Base-by-base conservation (phyloP, 2,113 vertebrate genomes). In the Australoheros scitulus region DNA sequence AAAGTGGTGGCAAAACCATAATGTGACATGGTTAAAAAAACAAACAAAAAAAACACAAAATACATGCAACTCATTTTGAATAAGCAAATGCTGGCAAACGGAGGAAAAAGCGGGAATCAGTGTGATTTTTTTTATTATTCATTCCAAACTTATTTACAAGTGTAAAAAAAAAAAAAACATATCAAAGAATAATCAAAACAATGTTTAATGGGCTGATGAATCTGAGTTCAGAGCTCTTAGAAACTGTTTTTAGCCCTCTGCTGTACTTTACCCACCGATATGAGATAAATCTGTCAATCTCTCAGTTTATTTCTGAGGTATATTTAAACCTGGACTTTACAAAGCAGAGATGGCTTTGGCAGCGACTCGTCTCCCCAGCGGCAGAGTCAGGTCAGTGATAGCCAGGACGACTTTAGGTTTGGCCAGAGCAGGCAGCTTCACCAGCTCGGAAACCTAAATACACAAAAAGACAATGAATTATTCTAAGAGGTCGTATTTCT, bases 341-440 rank as follows among this genome's bases (percentile, higher is more conserved):
- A 99, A 92, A 0, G 98, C 96, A 2, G 98, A 96, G 0, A 99
- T 97, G 88, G 98, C 98, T 93, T 99, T 99, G 88, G 98, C 98
- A 0, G 98, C 98, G 0, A 99, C 97, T 9, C 98, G 97, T 61
- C 98, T 97, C 2, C 98, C 98, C 90, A 99, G 94, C 0, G 98
- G 97, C 89, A 99, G 95, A 65, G 96, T 97, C 87, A 99, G 96
- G 86, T 99, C 98, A 0, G 98, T 98, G 95, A 99, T 98, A 76
- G 98, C 97, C 91, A 99, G 91, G 2, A 99, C 97, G 0, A 97
- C 97, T 92, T 95, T 97, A 57, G 98, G 98, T 82, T 97, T 98
- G 87, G 98, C 98, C 95, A 99, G 95, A 58, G 96, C 97, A 3
- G 98, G 97, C 17, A 99, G 96, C 88, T 99, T 99, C 87, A 99